Evolutionary conservation across 2,797 vertebrate species (phyloP).

Genomic region (Ctenosaura bakeri): DNA sequence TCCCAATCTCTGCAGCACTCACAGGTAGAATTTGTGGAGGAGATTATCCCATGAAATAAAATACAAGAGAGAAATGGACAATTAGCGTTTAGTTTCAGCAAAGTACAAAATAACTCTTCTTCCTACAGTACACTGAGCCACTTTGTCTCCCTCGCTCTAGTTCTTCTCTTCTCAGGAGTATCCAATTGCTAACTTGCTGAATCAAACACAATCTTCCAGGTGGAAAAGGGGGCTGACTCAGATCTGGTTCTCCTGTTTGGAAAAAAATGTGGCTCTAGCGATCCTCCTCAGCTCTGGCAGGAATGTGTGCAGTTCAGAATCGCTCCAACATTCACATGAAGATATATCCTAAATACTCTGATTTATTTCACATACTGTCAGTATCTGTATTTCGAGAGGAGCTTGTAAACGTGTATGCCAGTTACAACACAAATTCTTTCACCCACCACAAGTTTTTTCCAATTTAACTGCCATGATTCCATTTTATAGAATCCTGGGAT

Average conservation of each 20-base stretch:
- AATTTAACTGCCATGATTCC: no score
- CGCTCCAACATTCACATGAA: background rate
- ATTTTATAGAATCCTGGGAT: no score
- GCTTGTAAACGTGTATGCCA: slow-evolving; percentile 16
- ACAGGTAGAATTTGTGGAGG: slow-evolving; percentile 21
- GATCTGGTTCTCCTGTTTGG: slow-evolving; percentile 22
- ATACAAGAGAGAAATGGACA: background rate
- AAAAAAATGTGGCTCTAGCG: no score
- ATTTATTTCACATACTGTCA: slow-evolving; percentile 4
- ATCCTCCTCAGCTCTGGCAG: slow-evolving; percentile 43
- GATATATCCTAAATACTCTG: slow-evolving; percentile 39
- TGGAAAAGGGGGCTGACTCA: slow-evolving; percentile 23
- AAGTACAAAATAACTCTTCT: slow-evolving; percentile 47
- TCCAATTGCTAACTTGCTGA: slow-evolving; percentile 59
- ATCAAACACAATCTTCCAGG: slow-evolving; percentile 27
- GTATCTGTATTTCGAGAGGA: slow-evolving; percentile 33
- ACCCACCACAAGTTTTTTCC: no score
- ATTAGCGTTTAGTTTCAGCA: slow-evolving; percentile 21
- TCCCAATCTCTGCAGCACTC: background rate
- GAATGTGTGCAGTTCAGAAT: background rate
- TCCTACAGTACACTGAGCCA: slow-evolving; percentile 53
- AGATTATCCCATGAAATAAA: slow-evolving; percentile 2
- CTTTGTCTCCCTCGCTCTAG: slow-evolving; percentile 52
- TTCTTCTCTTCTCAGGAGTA: slow-evolving; percentile 58
- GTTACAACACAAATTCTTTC: no score